phyloP scores from a whole-genome alignment of 2,888 invertebrate genomes.

The Synanthedon tipuliformis region DNA sequence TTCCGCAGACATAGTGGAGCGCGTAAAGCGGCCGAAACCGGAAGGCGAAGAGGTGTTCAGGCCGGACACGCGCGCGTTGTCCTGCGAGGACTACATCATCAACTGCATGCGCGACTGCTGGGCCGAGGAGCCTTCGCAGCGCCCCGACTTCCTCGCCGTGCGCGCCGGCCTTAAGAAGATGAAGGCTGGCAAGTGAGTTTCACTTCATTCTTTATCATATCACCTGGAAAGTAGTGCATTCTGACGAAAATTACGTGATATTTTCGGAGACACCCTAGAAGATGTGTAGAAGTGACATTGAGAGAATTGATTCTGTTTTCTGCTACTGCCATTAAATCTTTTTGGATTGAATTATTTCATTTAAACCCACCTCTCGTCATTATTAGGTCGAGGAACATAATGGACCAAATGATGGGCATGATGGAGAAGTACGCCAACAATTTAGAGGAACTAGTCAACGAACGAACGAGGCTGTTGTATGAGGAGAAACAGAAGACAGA shows the following conservation, averaged over 20 bases:
- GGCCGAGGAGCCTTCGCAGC: constrained; percentile 83
- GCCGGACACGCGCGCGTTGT: constrained; percentile 79
- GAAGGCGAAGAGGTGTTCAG: constrained; percentile 81
- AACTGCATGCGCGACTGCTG: constrained; percentile 90
- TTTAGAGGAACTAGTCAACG: constrained; percentile 92
- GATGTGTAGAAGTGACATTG: too few species aligned
- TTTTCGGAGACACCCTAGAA: too few species aligned
- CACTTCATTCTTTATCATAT: too few species aligned
- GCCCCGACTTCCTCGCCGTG: constrained; percentile 89
- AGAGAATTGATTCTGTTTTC: too few species aligned
- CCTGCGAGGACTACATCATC: constrained; percentile 82
- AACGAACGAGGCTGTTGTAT: constrained; percentile 87
- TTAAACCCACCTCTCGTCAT: constrained; percentile 10
- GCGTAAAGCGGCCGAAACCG: constrained; percentile 77
- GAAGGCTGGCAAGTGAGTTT: constrained; percentile 86
- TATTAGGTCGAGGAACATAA: constrained; percentile 83
- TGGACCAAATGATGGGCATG: constrained; percentile 98
- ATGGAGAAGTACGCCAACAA: constrained; percentile 97
- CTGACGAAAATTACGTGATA: background rate
- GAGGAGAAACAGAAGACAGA: constrained; percentile 95
- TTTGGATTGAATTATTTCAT: too few species aligned
- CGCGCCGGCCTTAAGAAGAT: constrained; percentile 86
- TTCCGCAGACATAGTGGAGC: constrained; percentile 82
- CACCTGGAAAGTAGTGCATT: too few species aligned
- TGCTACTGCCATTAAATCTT: background rate